phyloP scores from a whole-genome alignment of 2,113 vertebrate genomes.

The Formicarius rufipectus region DNA sequence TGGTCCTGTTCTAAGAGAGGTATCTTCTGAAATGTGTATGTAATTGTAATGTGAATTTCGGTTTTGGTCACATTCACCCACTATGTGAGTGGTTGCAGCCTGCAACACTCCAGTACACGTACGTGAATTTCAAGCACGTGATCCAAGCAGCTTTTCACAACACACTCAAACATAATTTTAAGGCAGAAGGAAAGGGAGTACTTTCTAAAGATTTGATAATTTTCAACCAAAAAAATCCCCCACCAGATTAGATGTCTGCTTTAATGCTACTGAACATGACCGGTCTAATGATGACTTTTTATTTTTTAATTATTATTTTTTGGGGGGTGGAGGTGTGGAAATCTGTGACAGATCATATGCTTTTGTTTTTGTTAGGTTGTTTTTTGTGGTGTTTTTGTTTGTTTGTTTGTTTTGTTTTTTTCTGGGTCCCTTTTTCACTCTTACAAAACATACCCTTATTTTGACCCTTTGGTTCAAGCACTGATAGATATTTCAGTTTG shows the following conservation, averaged over 20 bases:
- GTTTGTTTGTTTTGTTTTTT: neutral
- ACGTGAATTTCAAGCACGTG: neutral
- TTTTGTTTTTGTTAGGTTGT: neutral
- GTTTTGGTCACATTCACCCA: neutral
- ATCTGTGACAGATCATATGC: neutral
- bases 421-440: neutral
- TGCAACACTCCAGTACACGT: neutral
- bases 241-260: neutral
- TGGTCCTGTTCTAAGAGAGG: neutral
- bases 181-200: neutral
- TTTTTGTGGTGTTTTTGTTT: too few species aligned
- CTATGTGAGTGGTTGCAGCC: neutral
- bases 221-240: neutral
- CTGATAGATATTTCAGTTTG: neutral
- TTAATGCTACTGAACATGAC: neutral
- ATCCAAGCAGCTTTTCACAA: neutral
- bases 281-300: neutral
- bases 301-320: accelerated
- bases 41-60: neutral
- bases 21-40: neutral
- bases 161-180: neutral
- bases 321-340: too few species aligned
- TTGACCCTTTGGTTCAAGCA: neutral
- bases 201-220: neutral
- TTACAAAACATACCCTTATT: neutral